These are phyloP conservation scores for Anomalospiza imberbis DNA, from an alignment of 2,797 vertebrate species.

Conservation along the genomic window DNA sequence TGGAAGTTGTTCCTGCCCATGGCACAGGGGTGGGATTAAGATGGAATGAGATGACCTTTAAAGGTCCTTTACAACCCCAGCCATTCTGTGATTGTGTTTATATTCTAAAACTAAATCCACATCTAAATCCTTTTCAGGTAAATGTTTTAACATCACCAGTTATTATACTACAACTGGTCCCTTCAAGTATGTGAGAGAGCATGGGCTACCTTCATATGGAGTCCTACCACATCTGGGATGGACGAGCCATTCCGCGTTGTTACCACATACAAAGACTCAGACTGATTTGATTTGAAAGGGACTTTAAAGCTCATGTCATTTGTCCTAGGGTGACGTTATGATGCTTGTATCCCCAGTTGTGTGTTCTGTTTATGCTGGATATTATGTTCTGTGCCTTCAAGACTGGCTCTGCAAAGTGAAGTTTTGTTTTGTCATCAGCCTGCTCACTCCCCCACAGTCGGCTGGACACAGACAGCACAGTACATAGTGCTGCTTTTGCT, in stretches of 20 bases:
- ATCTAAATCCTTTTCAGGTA: neutral
- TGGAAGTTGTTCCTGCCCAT: neutral
- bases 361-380: no score
- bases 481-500: no score
- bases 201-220: fast-evolving
- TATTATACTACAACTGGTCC: neutral
- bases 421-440: no score
- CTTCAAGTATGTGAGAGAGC: neutral
- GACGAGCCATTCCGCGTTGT: neutral
- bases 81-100: neutral
- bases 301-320: neutral
- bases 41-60: neutral
- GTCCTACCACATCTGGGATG: neutral
- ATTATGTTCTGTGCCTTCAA: no score
- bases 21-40: neutral
- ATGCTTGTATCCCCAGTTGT: no score
- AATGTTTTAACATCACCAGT: neutral
- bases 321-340: no score
- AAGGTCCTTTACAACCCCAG: neutral
- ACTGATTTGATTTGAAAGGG: neutral
- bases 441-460: no score
- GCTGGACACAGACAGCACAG: no score
- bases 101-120: neutral
- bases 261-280: neutral
- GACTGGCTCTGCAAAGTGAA: no score